Base-by-base conservation (phyloP, 2,113 vertebrate genomes). In the Polyodon spathula region DNA sequence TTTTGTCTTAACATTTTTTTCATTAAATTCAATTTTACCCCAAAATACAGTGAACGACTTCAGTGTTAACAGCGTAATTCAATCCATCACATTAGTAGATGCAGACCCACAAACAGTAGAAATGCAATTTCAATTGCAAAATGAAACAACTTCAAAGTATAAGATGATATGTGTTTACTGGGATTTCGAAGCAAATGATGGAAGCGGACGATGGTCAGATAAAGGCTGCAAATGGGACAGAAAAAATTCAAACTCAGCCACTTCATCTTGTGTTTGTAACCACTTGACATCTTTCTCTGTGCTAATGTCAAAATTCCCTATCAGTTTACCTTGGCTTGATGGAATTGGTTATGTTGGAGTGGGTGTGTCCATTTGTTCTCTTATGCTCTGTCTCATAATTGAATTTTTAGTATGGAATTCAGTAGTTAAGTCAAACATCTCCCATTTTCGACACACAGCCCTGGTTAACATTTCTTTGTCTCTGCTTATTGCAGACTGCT, bases 281-380 rank as follows among this genome's bases (percentile, higher is more conserved):
- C 93, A 96, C 64, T 73, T 93, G 58, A 92, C 90, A 0, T 80
- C 93, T 0, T 98, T 95, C 70, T 86, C 92, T 6, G 77, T 91
- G 54, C 70, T 98, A 43, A 93, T 97, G 90, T 86, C 92, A 1
- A 79, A 41, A 69, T 0, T 6, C 0, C 40, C 67, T 8, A 0
- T n/a, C 1, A 0, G 37, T 0, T 40, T 84, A 9, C 37, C 15
- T 0, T 59, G 40, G 0, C 8, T 82, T 15, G 12, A 40, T 0
- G 70, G 84, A 17, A 68, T 97, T 50, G 92, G 90, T 62, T 81
- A 82, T 0, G 17, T 58, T 0, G 90, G 90, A 12, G 48, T 96
- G 56, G 76, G 74, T 0, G 60, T 88, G 59, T 97, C 94, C 4
- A 69, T 96, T 3, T 0, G 82, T 16, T 93, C 92, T 10, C 83